Evolutionary conservation across 2,113 vertebrate genomes (phyloP).

Genomic region (Cephalopholis sonnerati): DNA sequence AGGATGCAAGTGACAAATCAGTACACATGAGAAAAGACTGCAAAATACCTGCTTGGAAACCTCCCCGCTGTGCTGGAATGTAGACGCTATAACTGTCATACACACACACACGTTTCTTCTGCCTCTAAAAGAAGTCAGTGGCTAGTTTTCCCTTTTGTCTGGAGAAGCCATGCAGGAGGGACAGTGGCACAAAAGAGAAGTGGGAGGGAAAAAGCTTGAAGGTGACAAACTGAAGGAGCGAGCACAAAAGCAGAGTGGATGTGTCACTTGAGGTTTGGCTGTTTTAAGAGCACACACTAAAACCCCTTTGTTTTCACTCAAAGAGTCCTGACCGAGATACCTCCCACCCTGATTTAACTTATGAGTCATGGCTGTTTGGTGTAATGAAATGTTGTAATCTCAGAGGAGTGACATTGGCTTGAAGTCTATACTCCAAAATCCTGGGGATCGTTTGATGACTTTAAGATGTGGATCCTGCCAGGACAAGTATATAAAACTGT

Average conservation of each 20-base stretch:
- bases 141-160: constrained; percentile 72
- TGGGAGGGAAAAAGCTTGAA: constrained; percentile 71
- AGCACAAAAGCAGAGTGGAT: constrained; percentile 71
- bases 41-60: constrained; percentile 72
- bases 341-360: constrained; percentile 47
- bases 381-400: constrained; percentile 6
- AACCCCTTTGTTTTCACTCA: constrained; percentile 62
- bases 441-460: constrained; percentile 24
- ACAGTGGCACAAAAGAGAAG: constrained; percentile 65
- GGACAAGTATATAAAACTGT: constrained; percentile 4
- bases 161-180: constrained; percentile 55
- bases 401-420: constrained; percentile 2
- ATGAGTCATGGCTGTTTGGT: constrained; percentile 48
- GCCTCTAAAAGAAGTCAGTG: constrained; percentile 52
- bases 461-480: constrained; percentile 51
- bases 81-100: constrained; percentile 70
- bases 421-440: constrained; percentile 4
- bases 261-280: constrained; percentile 51
- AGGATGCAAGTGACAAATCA: constrained; percentile 5
- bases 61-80: constrained; percentile 79
- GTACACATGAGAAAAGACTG: constrained; percentile 35
- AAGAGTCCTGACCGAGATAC: constrained; percentile 46
- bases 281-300: constrained; percentile 65
- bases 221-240: constrained; percentile 72
- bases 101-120: constrained; percentile 44